Evolutionary conservation across 2,888 invertebrate species (phyloP).

Genomic region (Trypoxylon attenuatum): DNA sequence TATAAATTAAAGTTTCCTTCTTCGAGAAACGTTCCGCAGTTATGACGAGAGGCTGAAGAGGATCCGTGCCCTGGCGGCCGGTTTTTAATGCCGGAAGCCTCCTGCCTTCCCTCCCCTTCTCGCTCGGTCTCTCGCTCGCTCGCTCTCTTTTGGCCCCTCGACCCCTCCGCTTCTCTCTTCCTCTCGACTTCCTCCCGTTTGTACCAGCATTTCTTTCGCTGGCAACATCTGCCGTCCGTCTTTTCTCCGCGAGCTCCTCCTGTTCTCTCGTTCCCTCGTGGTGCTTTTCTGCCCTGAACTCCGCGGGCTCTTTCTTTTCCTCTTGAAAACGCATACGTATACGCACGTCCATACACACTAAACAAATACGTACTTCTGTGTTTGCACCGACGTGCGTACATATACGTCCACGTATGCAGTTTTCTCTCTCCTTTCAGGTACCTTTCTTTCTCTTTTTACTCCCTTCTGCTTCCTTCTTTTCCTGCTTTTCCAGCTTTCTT

Average conservation of each 20-base stretch:
- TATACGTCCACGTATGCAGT: too few species aligned
- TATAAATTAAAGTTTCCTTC: conserved; percentile 63
- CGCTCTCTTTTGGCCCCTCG: conserved; percentile 31
- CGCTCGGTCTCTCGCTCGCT: conserved; percentile 44
- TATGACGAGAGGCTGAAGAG: conserved; percentile 61
- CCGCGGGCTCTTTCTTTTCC: background rate
- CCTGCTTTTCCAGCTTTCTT: conserved; percentile 11
- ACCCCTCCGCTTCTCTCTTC: conserved; percentile 42
- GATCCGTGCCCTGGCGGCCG: conserved; percentile 59
- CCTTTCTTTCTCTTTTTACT: conserved; percentile 12
- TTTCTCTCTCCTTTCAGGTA: conserved; percentile 8
- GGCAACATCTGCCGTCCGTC: conserved; percentile 56
- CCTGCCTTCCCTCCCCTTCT: conserved; percentile 20
- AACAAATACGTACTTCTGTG: too few species aligned
- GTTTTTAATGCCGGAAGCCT: conserved; percentile 61
- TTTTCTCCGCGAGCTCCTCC: conserved; percentile 40
- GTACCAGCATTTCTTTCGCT: conserved; percentile 55
- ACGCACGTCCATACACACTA: too few species aligned
- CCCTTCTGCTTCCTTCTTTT: conserved; percentile 9
- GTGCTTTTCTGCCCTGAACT: conserved; percentile 4
- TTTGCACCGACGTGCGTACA: too few species aligned
- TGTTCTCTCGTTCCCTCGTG: conserved; percentile 30
- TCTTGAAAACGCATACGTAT: too few species aligned
- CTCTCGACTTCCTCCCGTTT: conserved; percentile 55
- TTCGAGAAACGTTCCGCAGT: conserved; percentile 59